Percentiles rank a stretch among this genome's conserved stretches.
phyloP scores from a whole-genome alignment of 2,888 invertebrate genomes.

The Drosophila testacea region DNA sequence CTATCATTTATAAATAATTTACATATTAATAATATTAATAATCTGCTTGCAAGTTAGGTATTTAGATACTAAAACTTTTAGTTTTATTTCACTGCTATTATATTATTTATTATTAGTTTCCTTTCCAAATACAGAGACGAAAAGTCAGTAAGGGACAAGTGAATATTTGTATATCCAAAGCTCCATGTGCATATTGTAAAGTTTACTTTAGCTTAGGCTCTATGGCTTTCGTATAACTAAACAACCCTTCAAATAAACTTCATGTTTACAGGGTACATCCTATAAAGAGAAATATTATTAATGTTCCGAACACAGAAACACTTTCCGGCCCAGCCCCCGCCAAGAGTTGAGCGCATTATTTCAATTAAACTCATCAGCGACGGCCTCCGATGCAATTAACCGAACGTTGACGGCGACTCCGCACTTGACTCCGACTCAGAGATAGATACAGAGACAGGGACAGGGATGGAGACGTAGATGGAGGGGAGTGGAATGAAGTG shows the following conservation, averaged over 20 bases:
- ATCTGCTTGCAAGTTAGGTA: no score
- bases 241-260: not conserved
- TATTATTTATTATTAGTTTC: no score
- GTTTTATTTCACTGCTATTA: no score
- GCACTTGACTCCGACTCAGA: slow-evolving; percentile 69
- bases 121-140: no score
- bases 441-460: not conserved
- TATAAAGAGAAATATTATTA: slow-evolving; percentile 70
- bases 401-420: slow-evolving; percentile 45
- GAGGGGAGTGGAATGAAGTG: not conserved
- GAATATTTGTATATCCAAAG: no score
- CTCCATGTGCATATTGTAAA: no score
- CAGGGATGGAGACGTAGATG: not conserved
- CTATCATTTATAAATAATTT: no score
- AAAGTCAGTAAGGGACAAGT: no score
- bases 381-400: slow-evolving; percentile 74
- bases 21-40: no score
- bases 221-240: not conserved
- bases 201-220: no score
- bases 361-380: slow-evolving; percentile 79
- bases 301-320: slow-evolving; percentile 58
- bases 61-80: no score
- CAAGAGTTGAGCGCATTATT: slow-evolving; percentile 71
- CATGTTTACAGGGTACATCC: slow-evolving; percentile 3
- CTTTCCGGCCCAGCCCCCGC: slow-evolving; percentile 51